These are phyloP conservation scores for Macropodus opercularis DNA, from an alignment of 2,797 vertebrate genomes.

Conservation along the genomic window DNA sequence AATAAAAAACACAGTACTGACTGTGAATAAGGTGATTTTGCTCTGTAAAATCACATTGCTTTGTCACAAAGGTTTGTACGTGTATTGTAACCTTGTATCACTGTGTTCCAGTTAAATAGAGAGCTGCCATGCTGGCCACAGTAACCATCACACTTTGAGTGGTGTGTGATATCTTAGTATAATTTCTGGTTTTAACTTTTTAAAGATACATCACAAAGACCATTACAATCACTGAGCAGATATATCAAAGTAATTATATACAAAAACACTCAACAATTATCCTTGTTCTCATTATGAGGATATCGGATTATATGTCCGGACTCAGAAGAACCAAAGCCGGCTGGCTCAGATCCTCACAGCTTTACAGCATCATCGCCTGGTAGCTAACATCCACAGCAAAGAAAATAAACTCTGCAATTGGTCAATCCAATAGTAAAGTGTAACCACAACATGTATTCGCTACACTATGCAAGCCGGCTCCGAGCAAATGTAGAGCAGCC, in stretches of 20 bases:
- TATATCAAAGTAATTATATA: slow-evolving; percentile 78
- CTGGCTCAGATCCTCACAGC: slow-evolving; percentile 50
- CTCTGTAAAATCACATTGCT: slow-evolving; percentile 55
- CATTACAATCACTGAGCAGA: slow-evolving; percentile 77
- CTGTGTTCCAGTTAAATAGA: slow-evolving; percentile 65
- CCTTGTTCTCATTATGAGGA: slow-evolving; percentile 42
- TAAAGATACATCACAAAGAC: slow-evolving; percentile 79
- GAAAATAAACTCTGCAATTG: slow-evolving; percentile 61
- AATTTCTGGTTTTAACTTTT: slow-evolving; percentile 64
- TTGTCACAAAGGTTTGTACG: slow-evolving; percentile 31
- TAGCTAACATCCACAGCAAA: slow-evolving; percentile 68
- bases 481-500: slow-evolving; percentile 72
- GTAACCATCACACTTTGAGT: slow-evolving; percentile 70
- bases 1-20: slow-evolving; percentile 39
- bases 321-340: slow-evolving; percentile 29
- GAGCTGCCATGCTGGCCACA: slow-evolving; percentile 73
- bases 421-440: slow-evolving; percentile 52
- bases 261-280: slow-evolving; percentile 65
- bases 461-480: slow-evolving; percentile 58
- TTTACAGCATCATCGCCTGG: slow-evolving; percentile 49
- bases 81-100: slow-evolving; percentile 39
- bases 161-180: slow-evolving; percentile 66
- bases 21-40: slow-evolving; percentile 38
- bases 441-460: slow-evolving; percentile 62
- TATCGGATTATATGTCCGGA: slow-evolving; percentile 41